phyloP scores from a whole-genome alignment of 2,888 invertebrate species.

The Drosophila melanosoma region DNA sequence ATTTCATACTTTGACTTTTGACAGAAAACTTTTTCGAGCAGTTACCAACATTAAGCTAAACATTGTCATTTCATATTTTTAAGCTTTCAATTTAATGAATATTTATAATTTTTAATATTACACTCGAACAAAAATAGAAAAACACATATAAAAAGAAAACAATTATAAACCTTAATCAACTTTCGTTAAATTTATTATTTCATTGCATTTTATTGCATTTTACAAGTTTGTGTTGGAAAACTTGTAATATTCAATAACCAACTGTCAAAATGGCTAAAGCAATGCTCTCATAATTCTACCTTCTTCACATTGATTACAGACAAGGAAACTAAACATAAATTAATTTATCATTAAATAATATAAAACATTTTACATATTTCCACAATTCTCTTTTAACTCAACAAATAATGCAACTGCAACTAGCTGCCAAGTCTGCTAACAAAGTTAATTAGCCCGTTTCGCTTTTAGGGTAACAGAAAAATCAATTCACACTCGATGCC shows the following conservation, averaged over 20 bases:
- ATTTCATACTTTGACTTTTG: too few relatives aligned
- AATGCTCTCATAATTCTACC: background rate
- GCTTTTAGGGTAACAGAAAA: constrained; percentile 58
- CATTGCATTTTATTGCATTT: too few relatives aligned
- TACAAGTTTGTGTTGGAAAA: too few relatives aligned
- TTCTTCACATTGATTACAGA: background rate
- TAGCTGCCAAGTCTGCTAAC: background rate
- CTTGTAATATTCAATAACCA: background rate
- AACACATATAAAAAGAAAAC: background rate
- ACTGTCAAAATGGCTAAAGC: background rate
- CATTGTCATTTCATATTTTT: accelerated
- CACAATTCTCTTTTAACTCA: background rate
- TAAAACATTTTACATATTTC: background rate
- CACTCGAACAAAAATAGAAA: background rate
- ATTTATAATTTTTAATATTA: background rate
- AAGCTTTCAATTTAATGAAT: background rate
- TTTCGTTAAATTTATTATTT: background rate
- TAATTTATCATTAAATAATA: background rate
- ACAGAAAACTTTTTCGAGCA: background rate
- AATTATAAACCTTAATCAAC: background rate
- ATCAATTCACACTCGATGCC: constrained; percentile 82
- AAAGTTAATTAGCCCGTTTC: background rate
- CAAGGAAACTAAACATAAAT: background rate
- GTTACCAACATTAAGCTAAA: background rate
- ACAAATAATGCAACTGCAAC: background rate